Evolutionary conservation across 1,140 invertebrate species (phyloP), one percentile per base, ranked within the genome.

Genomic region (Drosophila persimilis): DNA sequence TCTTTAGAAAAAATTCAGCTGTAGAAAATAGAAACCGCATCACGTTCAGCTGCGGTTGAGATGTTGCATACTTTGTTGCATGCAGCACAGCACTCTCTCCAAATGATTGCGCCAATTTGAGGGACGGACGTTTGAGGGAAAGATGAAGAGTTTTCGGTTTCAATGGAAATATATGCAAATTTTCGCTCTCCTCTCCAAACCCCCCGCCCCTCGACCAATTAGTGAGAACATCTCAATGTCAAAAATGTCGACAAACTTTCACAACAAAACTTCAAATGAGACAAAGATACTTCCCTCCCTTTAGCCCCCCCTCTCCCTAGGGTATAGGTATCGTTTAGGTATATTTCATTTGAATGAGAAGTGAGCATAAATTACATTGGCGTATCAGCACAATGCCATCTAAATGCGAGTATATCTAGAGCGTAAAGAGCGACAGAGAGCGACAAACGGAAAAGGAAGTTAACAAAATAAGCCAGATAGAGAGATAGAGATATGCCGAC

Each of bases 381-480:
- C 77, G 78, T 88, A 81, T 74, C 71, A 54, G 59, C 52, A 54
- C 59, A 72, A 74, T 75, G 69, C 83, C 64, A 86, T 86, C 81
- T 20, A 20, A 20, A 20, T 20, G 20, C 20, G 20, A 86, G 11
- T 3, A 39, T 5, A 81, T 85, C 67, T 85, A 53, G 83, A 85
- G 83, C 83, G 76, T 73, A 80, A 73, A 79, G 60, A 70, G 69
- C 73, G 71, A 77, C 74, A 48, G 59, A 70, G 29, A 67, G 43
- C 50, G 53, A 41, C 70, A 78, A 69, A 83, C 77, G 81, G 88
- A 86, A 85, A 78, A 86, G 81, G 81, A 86, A 86, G 81, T 86
- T 88, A 86, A 86, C 81, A 81, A 86, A 81, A 86, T 88, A 86
- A 86, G 81, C 83, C 81, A 86, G 81, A 86, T 86, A 86, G 81